Percentiles rank a stretch among this genome's conserved stretches.
Evolutionary conservation across 30 jellyfish, hydroid and myxozoan genomes (phyloP).

Genomic region (Aurelia sp.): DNA sequence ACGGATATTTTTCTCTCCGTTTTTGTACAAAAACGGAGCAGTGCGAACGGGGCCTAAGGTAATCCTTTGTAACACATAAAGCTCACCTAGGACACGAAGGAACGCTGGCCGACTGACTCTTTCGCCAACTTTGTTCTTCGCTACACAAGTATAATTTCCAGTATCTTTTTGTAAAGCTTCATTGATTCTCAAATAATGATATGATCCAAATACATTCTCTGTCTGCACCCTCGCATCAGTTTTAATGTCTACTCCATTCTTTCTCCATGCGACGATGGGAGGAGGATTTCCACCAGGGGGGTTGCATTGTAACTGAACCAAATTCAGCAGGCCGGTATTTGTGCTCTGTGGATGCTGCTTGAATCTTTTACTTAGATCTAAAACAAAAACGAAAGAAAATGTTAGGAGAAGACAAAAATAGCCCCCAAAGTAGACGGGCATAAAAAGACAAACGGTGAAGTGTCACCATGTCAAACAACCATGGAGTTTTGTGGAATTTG

Average conservation of each 20-base stretch:
- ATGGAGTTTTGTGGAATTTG: too few relatives aligned
- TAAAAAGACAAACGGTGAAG: too few relatives aligned
- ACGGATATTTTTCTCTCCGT: too few relatives aligned
- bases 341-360: conserved; percentile 32
- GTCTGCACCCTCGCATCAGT: conserved; percentile 40
- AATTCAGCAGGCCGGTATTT: conserved; percentile 27
- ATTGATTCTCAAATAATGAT: conserved; percentile 49
- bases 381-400: neutral
- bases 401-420: too few relatives aligned
- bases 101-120: conserved; percentile 62
- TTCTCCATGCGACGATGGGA: conserved; percentile 73
- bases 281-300: conserved; percentile 86
- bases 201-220: conserved; percentile 22
- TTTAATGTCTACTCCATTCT: neutral
- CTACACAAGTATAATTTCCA: conserved; percentile 83
- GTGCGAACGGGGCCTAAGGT: too few relatives aligned
- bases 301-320: conserved; percentile 37
- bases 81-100: conserved; percentile 66
- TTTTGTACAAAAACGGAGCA: too few relatives aligned
- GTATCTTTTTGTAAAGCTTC: conserved; percentile 68
- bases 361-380: conserved; percentile 67
- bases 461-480: too few relatives aligned
- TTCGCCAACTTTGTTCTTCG: conserved; percentile 66
- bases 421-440: too few relatives aligned
- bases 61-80: neutral